Conservation (phyloP, 2,888 invertebrate species). For the Caenorhabditis sp. region DNA sequence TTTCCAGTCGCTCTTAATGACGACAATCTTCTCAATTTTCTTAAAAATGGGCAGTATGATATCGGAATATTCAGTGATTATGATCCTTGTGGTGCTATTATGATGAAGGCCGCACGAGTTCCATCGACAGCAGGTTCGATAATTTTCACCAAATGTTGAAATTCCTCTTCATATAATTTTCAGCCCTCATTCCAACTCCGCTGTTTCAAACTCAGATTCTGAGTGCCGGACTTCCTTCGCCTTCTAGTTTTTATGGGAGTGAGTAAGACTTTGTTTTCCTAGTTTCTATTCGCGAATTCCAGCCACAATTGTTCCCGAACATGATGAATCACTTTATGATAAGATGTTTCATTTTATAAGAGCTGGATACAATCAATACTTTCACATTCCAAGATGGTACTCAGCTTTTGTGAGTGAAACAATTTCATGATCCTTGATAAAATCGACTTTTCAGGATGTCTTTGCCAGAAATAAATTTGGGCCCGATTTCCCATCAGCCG, state of each 20-base stretch:
- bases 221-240: constrained; percentile 29
- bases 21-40: constrained; percentile 17
- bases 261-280: background rate
- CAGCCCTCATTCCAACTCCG: constrained; percentile 35
- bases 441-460: constrained; percentile 12
- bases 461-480: constrained; percentile 17
- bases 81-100: constrained; percentile 34
- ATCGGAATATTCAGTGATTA: constrained; percentile 34
- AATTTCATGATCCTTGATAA: background rate
- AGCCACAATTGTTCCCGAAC: constrained; percentile 17
- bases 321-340: constrained; percentile 11
- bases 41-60: constrained; percentile 25
- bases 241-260: constrained; percentile 34
- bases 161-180: background rate
- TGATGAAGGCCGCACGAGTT: constrained; percentile 33
- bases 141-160: background rate
- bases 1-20: constrained; percentile 20
- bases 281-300: constrained; percentile 1
- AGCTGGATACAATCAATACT: constrained; percentile 22
- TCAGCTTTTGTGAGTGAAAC: background rate
- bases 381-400: constrained; percentile 9
- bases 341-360: constrained; percentile 20
- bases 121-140: constrained; percentile 22
- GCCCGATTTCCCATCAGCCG: constrained; percentile 14
- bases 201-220: constrained; percentile 28